These are phyloP conservation scores for Amphilophus citrinellus DNA, from an alignment of 2,113 vertebrate species.

Conservation along the genomic window DNA sequence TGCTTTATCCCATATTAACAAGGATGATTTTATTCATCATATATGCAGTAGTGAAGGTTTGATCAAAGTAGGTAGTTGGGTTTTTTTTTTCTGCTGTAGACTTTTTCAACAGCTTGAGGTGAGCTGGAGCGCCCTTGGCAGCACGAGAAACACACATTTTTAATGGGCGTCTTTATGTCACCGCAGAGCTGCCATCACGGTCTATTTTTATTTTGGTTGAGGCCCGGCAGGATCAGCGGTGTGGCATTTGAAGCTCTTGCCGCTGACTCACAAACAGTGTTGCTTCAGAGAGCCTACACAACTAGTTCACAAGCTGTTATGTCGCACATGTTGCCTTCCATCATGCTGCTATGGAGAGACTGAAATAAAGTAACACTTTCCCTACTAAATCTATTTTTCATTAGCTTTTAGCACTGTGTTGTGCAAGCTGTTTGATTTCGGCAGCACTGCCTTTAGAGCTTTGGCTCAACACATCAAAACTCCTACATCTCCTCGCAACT, in stretches of 20 bases:
- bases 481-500: slow-evolving; percentile 51
- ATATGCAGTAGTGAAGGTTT: slow-evolving; percentile 36
- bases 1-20: slow-evolving; percentile 53
- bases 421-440: slow-evolving; percentile 70
- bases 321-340: slow-evolving; percentile 69
- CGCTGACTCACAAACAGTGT: slow-evolving; percentile 73
- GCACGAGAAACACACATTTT: slow-evolving; percentile 65
- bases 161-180: slow-evolving; percentile 71
- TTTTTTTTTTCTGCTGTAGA: slow-evolving; percentile 14
- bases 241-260: slow-evolving; percentile 73
- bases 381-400: slow-evolving; percentile 74
- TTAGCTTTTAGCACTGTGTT: slow-evolving; percentile 70
- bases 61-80: slow-evolving; percentile 35
- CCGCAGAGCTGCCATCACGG: slow-evolving; percentile 68
- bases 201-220: slow-evolving; percentile 76
- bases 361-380: slow-evolving; percentile 66
- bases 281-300: slow-evolving; percentile 75
- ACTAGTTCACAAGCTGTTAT: slow-evolving; percentile 79
- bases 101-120: slow-evolving; percentile 65
- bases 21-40: slow-evolving; percentile 41
- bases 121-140: slow-evolving; percentile 43
- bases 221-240: slow-evolving; percentile 69
- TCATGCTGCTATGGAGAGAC: slow-evolving; percentile 60
- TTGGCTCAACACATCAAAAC: slow-evolving; percentile 62
- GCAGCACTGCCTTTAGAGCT: slow-evolving; percentile 54